These are phyloP conservation scores for Diplosoma virens DNA, from an alignment of 23 tunicate genomes.

Conservation along the genomic window DNA sequence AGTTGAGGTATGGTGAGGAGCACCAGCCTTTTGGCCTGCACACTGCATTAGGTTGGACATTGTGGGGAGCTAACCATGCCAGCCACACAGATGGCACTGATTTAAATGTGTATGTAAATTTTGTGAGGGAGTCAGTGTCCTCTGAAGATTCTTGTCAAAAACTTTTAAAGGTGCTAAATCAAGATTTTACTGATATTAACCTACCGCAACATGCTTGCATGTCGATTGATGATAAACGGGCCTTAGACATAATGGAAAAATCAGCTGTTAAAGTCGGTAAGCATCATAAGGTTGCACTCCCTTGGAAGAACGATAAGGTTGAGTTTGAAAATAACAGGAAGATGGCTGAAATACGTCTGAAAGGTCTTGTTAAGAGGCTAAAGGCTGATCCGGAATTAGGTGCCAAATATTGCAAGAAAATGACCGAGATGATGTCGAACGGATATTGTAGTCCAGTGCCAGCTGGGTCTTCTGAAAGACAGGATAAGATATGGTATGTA, in stretches of 20 bases:
- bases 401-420: not conserved
- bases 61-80: not conserved
- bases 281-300: constrained; percentile 11
- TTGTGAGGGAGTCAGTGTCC: not conserved
- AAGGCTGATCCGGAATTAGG: not conserved
- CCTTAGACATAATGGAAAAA: not conserved
- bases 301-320: not conserved
- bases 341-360: constrained; percentile 29
- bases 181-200: not conserved
- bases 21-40: not conserved
- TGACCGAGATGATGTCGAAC: not conserved
- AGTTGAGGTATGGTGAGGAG: not conserved
- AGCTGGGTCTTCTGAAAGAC: not conserved
- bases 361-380: not conserved
- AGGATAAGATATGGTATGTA: not conserved
- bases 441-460: not conserved
- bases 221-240: constrained; percentile 9
- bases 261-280: not conserved
- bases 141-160: not conserved
- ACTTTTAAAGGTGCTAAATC: constrained; percentile 1
- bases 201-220: not conserved
- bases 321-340: constrained; percentile 8
- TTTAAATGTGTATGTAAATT: not conserved
- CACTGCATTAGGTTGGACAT: not conserved
- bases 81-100: no score